Percentiles rank a stretch among this genome's conserved stretches.
Conservation (phyloP, 2,888 invertebrate species). For the Xiphydria camelus region DNA sequence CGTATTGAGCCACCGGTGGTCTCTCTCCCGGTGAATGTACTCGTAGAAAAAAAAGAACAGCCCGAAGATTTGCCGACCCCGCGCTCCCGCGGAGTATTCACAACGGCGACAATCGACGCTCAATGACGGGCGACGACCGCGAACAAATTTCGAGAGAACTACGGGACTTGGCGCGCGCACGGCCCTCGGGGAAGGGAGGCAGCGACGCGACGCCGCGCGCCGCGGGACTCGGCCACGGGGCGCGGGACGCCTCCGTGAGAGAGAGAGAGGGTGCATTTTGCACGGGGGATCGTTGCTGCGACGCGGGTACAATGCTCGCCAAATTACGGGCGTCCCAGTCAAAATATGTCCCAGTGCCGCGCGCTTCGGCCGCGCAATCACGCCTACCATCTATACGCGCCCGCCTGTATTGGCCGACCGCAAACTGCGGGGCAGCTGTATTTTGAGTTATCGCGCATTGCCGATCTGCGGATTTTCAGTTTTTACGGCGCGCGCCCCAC, state of each 20-base stretch:
- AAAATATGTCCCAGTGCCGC: conserved; percentile 44
- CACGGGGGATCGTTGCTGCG: conserved; percentile 30
- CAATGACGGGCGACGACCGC: too few relatives aligned
- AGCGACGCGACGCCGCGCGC: conserved; percentile 22
- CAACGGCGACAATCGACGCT: too few relatives aligned
- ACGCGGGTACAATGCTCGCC: conserved; percentile 44
- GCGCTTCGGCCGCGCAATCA: conserved; percentile 27
- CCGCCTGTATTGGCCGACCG: conserved; percentile 43
- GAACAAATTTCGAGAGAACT: too few relatives aligned
- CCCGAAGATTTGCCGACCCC: too few relatives aligned
- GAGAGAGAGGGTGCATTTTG: conserved; percentile 2
- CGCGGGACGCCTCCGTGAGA: too few relatives aligned
- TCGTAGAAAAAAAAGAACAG: too few relatives aligned
- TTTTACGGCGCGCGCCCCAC: conserved; percentile 28
- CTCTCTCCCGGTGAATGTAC: too few relatives aligned
- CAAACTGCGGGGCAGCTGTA: conserved; percentile 54
- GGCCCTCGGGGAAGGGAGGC: too few relatives aligned
- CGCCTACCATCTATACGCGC: conserved; percentile 29
- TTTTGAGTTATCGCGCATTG: conserved; percentile 53
- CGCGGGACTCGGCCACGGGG: too few relatives aligned
- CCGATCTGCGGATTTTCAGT: conserved; percentile 54
- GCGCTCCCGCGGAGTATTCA: too few relatives aligned
- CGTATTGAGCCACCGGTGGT: too few relatives aligned
- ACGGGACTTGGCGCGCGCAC: too few relatives aligned
- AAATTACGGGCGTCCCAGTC: conserved; percentile 53